These are phyloP conservation scores for Hemiscyllium ocellatum DNA, from an alignment of 2,113 vertebrate genomes.

Conservation along the genomic window DNA sequence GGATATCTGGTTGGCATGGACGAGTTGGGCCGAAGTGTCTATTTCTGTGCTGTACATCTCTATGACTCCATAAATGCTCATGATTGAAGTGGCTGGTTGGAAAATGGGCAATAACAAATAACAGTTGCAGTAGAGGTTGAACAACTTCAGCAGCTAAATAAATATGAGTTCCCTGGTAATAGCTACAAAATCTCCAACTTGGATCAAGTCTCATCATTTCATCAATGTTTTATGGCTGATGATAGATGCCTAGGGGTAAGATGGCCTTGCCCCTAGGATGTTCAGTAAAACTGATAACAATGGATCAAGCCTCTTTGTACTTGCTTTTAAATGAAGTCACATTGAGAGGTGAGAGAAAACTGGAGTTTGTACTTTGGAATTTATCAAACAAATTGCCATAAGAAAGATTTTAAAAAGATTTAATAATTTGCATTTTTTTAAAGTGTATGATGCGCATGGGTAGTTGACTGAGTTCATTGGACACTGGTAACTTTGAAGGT, in stretches of 20 bases:
- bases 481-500: neutral
- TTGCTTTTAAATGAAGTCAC: neutral
- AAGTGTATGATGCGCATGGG: neutral
- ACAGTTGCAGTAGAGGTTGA: too few species aligned
- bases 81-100: too few species aligned
- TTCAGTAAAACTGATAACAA: neutral
- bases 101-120: neutral
- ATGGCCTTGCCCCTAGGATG: neutral
- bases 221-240: too few species aligned
- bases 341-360: neutral
- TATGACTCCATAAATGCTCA: too few species aligned
- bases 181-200: too few species aligned
- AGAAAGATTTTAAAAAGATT: neutral
- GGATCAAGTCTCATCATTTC: too few species aligned
- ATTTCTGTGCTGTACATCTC: too few species aligned
- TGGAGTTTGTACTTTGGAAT: neutral
- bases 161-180: too few species aligned
- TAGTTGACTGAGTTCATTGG: neutral
- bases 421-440: neutral
- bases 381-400: neutral
- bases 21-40: too few species aligned
- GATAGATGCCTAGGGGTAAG: too few species aligned
- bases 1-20: too few species aligned
- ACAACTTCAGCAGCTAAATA: too few species aligned
- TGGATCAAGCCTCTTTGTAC: neutral